phyloP scores from a whole-genome alignment of 2,797 vertebrate species.

The Tolypeutes matacus region DNA sequence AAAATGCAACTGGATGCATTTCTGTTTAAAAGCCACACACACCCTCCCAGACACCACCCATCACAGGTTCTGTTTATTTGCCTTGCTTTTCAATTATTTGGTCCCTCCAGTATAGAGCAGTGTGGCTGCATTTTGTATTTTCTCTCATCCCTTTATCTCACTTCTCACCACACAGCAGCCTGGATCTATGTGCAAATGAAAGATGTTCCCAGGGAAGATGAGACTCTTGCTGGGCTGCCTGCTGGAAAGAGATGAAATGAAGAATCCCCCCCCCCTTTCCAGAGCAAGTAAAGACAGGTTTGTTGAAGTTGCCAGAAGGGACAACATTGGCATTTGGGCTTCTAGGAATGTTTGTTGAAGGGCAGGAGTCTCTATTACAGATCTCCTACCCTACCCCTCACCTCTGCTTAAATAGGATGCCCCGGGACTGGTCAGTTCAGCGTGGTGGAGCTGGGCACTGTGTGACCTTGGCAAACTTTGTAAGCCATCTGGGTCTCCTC shows the following conservation, averaged over 20 bases:
- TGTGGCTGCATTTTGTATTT: not conserved
- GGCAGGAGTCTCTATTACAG: not conserved
- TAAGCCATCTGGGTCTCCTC: not conserved
- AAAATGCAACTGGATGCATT: too few relatives aligned
- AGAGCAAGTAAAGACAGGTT: not conserved
- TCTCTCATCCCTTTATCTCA: not conserved
- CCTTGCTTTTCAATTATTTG: not conserved
- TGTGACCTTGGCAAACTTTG: not conserved
- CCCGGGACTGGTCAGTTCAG: not conserved
- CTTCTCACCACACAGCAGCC: not conserved
- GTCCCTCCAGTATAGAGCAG: not conserved
- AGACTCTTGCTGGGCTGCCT: not conserved
- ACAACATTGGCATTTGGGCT: not conserved
- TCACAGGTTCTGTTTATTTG: accelerated
- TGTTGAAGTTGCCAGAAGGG: not conserved
- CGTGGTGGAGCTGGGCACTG: accelerated
- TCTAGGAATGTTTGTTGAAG: not conserved
- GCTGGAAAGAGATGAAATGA: not conserved
- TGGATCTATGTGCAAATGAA: not conserved
- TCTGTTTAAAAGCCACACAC: accelerated
- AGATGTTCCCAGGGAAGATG: not conserved
- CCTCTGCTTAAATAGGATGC: not conserved
- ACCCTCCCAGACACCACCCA: accelerated
- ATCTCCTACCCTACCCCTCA: accelerated
- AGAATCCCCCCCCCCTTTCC: not conserved